Evolutionary conservation across 2,113 vertebrate genomes (phyloP), one percentile per base, ranked within the genome.

Genomic region (Nothobranchius furzeri): DNA sequence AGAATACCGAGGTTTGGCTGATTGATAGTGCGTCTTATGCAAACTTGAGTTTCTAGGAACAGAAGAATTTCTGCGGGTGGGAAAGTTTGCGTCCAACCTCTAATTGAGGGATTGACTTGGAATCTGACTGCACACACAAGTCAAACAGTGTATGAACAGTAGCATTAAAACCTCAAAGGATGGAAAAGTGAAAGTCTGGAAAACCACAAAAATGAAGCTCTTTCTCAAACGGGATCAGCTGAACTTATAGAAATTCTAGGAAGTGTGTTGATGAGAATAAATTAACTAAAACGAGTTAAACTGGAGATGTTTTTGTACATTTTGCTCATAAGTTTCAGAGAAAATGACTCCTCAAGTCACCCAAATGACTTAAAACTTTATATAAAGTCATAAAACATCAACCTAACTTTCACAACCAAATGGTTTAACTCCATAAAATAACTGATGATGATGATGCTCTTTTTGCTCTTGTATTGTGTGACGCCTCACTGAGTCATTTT

Each of bases 101-200:
- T 71, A 55, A 80, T 85, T 85, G 73, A 11, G 13, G 53, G 87
- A 83, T 88, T 73, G 72, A 54, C 60, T 47, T 50, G 69, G 60
- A 81, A 64, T 82, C 35, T 42, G 76, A 52, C 48, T 20, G 8
- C 25, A 15, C 46, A 15, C 46, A 62, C 3, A 6, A 65, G 59
- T 75, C 20, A 60, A 68, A 71, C 12, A 15, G 17, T 20, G 15
- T 15, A 9, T 56, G 47, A 68, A 68, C 54, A 45, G 58, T 12
- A 20, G 13, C n/a, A 9, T 51, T 40, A 60, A 42, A 45, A 49
- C 55, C 62, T 53, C 35, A 46, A 68, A 65, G 75, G 58, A 61
- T 0, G 2, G 13, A 43, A 52, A 62, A 50, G 57, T 7, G 59
- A 45, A 60, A 64, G 49, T 72, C 47, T 49, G 17, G 50, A 63